Evolutionary conservation across 1,140 invertebrate genomes (phyloP).

Genomic region (Psix sp.): DNA sequence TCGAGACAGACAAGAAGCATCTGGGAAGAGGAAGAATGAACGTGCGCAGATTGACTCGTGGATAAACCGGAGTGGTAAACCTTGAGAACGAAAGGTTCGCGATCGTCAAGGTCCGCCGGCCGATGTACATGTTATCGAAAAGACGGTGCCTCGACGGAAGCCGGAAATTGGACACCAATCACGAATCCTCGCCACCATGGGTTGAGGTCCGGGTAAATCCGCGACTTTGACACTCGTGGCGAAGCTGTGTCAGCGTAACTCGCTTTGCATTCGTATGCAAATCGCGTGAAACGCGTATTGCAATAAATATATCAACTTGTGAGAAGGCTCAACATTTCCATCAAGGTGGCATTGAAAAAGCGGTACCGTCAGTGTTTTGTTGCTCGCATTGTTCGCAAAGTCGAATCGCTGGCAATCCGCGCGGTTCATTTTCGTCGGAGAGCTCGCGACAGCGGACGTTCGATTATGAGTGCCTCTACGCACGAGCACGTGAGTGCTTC

Average conservation of each 20-base stretch:
- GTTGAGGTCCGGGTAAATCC: constrained; percentile 24
- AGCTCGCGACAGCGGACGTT: background rate
- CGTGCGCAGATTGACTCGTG: constrained; percentile 7
- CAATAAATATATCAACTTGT: constrained; percentile 42
- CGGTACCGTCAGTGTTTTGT: too few species aligned
- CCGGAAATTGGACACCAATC: constrained; percentile 15
- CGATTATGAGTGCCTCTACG: constrained; percentile 6
- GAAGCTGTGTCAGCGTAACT: constrained; percentile 17
- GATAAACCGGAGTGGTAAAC: constrained; percentile 22
- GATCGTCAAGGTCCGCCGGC: constrained; percentile 13
- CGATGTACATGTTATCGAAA: constrained; percentile 16
- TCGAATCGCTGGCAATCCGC: background rate
- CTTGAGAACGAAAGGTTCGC: constrained; percentile 35
- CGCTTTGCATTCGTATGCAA: constrained; percentile 43
- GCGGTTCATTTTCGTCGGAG: background rate
- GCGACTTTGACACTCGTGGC: constrained; percentile 16
- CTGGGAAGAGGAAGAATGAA: constrained; percentile 34
- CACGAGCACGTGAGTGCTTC: constrained; percentile 14
- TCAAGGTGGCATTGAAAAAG: constrained; percentile 32
- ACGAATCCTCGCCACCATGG: constrained; percentile 16
- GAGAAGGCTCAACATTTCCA: constrained; percentile 25
- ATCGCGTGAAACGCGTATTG: constrained; percentile 44
- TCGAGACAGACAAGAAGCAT: background rate
- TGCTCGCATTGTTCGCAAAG: constrained; percentile 19
- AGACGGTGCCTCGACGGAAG: constrained; percentile 12